phyloP scores from a whole-genome alignment of 2,113 vertebrate species.

The Otocyon megalotis region DNA sequence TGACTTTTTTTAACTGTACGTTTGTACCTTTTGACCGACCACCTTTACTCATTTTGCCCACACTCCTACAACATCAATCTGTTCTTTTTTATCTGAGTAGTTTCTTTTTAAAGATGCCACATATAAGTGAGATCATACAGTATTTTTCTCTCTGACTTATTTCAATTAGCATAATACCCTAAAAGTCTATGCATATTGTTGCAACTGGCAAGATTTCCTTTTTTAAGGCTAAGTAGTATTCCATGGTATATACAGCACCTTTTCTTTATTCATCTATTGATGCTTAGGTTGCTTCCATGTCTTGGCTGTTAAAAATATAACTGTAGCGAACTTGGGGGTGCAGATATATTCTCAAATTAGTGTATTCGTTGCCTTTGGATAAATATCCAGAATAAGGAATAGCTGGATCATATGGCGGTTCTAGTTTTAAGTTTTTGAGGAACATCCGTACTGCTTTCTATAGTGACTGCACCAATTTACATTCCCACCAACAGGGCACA shows the following conservation, averaged over 20 bases:
- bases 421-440: neutral
- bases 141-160: neutral
- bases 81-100: neutral
- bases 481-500: neutral
- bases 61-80: neutral
- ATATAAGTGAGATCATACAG: neutral
- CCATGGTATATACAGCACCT: neutral
- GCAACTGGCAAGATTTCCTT: neutral
- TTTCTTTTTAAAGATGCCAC: neutral
- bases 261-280: neutral
- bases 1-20: neutral
- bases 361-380: neutral
- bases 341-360: neutral
- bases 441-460: neutral
- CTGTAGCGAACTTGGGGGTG: no score
- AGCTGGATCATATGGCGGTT: neutral
- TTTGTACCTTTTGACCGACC: neutral
- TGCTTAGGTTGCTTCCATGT: neutral
- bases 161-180: neutral
- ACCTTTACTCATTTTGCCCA: neutral
- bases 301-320: neutral
- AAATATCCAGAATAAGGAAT: neutral
- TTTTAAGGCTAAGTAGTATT: neutral
- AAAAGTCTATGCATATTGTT: neutral
- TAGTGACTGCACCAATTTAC: neutral